phyloP scores from a whole-genome alignment of 2,888 invertebrate species.

The Lissocephala sabroskyi region DNA sequence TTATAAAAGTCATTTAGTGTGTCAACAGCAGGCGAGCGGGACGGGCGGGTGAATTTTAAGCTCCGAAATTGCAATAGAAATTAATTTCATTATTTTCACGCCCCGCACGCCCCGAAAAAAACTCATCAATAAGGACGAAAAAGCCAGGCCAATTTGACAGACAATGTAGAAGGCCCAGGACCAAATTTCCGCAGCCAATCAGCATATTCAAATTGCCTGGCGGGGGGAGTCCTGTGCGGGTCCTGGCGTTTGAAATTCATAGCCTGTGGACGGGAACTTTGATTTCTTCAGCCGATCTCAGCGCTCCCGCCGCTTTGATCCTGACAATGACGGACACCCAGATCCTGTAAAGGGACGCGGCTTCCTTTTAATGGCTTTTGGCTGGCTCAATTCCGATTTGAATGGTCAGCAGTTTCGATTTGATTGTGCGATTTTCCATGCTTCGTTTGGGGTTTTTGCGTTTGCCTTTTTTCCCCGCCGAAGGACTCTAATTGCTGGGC shows the following conservation, averaged over 20 bases:
- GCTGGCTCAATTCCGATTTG: too few relatives aligned
- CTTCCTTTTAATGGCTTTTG: too few relatives aligned
- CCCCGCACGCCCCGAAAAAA: too few relatives aligned
- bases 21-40: conserved; percentile 24
- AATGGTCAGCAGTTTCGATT: conserved; percentile 60
- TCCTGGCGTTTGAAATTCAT: conserved; percentile 56
- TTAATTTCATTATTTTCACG: too few relatives aligned
- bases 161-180: too few relatives aligned
- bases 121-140: too few relatives aligned
- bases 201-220: conserved; percentile 63
- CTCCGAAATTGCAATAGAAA: neutral
- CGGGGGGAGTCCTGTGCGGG: conserved; percentile 13
- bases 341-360: conserved; percentile 34
- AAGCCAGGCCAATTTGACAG: too few relatives aligned
- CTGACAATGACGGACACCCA: conserved; percentile 14
- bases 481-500: conserved; percentile 54
- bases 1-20: conserved; percentile 38
- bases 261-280: conserved; percentile 25
- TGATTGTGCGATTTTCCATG: conserved; percentile 54
- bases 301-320: conserved; percentile 15
- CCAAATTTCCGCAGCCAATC: conserved; percentile 53
- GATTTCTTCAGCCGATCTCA: conserved; percentile 14
- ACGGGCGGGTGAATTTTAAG: too few relatives aligned
- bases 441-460: conserved; percentile 1
- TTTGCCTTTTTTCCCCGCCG: conserved; percentile 26